Base-by-base conservation (phyloP, 2,113 vertebrate species). In the Pomatostomus ruficeps region DNA sequence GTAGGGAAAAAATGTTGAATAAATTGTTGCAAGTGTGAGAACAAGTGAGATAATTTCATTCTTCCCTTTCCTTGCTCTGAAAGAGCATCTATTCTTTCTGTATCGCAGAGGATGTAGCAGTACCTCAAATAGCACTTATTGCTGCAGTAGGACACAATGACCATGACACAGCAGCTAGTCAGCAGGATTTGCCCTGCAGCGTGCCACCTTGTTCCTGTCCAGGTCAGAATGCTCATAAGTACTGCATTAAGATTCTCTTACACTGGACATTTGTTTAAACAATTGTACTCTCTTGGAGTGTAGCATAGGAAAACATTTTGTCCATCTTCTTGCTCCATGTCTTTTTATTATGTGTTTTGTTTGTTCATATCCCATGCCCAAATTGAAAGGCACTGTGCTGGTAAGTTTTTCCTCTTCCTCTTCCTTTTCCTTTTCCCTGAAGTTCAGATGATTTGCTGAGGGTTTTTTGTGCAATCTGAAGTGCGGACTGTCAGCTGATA, bases 141-240 rank as follows among this genome's bases (percentile, higher is more conserved):
- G 76, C 94, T 96, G 94, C 95, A 93, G 85, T 55, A 85, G 88
- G 82, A 87, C 91, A 92, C 68, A 1, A 23, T 36, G 61, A 78
- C 88, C 78, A 88, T 96, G 96, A 96, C 94, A 94, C 92, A 95
- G 93, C 93, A 91, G 71, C 85, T 90, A n/a, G 79, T 94, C 91
- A 91, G 94, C 94, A 97, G 62, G 74, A 93, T 85, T 89, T 75
- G 59, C 52, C 82, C 87, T 89, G 88, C 91, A 85, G 92, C 74
- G 36, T 91, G 71, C 54, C 49, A 67, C 78, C 51, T 76, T 90
- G 63, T 57, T 75, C 66, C 35, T 54, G 45, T 72, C 62, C 15
- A 11, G 65, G 65, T 75, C 74, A 59, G 55, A 80, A 54, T 57
- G 67, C 67, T 94, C 31, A 16, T 51, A 31, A 40, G 26, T 28